These are phyloP conservation scores for Tiaroga cobitis DNA, from an alignment of 2,797 vertebrate genomes.

Conservation along the genomic window DNA sequence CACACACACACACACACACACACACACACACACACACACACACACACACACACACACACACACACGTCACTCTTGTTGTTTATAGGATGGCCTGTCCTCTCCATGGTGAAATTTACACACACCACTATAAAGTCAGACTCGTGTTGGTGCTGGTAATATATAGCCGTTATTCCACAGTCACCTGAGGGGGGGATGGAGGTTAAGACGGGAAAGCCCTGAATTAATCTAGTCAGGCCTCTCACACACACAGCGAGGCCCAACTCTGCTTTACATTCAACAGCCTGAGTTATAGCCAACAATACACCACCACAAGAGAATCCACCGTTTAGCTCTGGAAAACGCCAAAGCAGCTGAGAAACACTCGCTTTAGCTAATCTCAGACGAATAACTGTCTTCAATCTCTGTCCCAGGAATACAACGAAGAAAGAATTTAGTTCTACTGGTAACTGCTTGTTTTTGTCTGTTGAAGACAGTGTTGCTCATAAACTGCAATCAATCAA, in stretches of 20 bases:
- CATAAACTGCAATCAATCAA: background rate
- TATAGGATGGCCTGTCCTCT: constrained; percentile 3
- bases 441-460: background rate
- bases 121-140: constrained; percentile 27
- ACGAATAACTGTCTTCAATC: background rate
- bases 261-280: background rate
- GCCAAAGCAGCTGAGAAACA: background rate
- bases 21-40: background rate
- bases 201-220: constrained; percentile 26
- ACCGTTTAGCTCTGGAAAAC: constrained; percentile 11
- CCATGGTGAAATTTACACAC: constrained; percentile 36
- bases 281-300: constrained; percentile 25
- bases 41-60: background rate
- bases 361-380: background rate
- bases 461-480: background rate
- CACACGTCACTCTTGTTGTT: background rate
- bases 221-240: constrained; percentile 27
- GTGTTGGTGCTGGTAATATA: constrained; percentile 41
- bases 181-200: background rate
- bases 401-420: background rate
- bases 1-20: background rate
- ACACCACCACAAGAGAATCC: constrained; percentile 1
- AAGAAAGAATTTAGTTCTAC: background rate
- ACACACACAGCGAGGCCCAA: background rate
- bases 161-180: constrained; percentile 3